phyloP scores from a whole-genome alignment of 2,888 invertebrate genomes.

The Griposia aprilina region DNA sequence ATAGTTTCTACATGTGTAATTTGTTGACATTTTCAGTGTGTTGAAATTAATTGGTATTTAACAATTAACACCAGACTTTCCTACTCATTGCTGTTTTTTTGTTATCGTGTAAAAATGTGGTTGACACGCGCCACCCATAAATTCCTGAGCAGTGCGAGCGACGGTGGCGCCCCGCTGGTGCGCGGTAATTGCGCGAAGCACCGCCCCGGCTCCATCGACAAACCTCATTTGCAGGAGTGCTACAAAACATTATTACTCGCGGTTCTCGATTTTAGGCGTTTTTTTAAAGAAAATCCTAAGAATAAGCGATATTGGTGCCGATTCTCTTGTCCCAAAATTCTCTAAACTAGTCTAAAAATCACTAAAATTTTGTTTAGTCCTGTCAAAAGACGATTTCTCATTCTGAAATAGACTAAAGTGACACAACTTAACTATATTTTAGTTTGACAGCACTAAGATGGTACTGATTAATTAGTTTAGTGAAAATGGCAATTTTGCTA shows the following conservation, averaged over 20 bases:
- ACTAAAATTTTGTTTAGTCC: no score
- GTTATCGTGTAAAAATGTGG: slow-evolving; percentile 48
- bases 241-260: slow-evolving; percentile 68
- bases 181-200: slow-evolving; percentile 79
- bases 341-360: no score
- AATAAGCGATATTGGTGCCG: not conserved
- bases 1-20: not conserved
- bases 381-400: no score
- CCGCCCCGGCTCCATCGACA: slow-evolving; percentile 77
- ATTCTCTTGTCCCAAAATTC: no score
- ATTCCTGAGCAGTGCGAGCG: slow-evolving; percentile 76
- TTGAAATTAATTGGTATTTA: not conserved
- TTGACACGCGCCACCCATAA: slow-evolving; percentile 71
- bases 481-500: no score
- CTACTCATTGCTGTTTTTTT: slow-evolving; percentile 21
- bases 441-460: no score
- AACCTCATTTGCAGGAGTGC: slow-evolving; percentile 81
- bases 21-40: not conserved
- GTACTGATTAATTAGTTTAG: no score
- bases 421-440: no score
- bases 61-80: slow-evolving; percentile 22
- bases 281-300: not conserved
- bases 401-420: no score
- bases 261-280: slow-evolving; percentile 63
- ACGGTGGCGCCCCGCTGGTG: slow-evolving; percentile 73